Base-by-base conservation (phyloP, 1,140 invertebrate genomes). In the Drosophila gunungcola region DNA sequence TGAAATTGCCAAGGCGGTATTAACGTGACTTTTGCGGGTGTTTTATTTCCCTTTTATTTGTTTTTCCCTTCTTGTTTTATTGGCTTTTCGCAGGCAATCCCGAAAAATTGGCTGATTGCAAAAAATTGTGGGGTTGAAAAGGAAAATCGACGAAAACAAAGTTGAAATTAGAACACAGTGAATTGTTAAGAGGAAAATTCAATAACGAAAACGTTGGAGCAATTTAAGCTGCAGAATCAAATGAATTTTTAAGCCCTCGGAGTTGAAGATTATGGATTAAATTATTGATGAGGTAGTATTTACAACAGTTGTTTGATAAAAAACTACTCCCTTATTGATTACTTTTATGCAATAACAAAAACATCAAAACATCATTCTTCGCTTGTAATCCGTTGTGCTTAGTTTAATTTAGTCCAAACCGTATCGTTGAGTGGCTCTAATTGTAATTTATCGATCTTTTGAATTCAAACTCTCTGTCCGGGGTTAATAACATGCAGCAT, bases 11-110 rank as follows among this genome's bases (percentile, higher is more conserved):
- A 45, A 60, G 62, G 53, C 61, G 46, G 62, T 45, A 81, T 81
- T 81, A 82, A 77, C 53, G 61, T 62, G 73, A 73, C 61, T 81
- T 80, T 80, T 75, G 72, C 54, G 64, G 64, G 72, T 41, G 54
- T 67, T 63, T 65, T 53, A 34, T 36, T 36, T 38, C 39, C 16
- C 29, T 36, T 52, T 68, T 61, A 73, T 54, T 46, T 43, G 43
- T 56, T 80, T 73, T 72, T 34, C 49, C 43, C 49, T 63, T 60
- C 21, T n/a, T 21, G 41, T 70, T 76, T 73, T 53, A 55, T 57
- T 70, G 51, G 58, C 38, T 75, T 80, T 70, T 34, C 41, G 43
- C 34, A 42, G 55, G 16, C 36, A 60, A 62, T 49, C 39, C 51
- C 21, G 34, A 64, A 21, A 29, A 74, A 64, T 56, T 56, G 36